phyloP scores from a whole-genome alignment of 2,797 vertebrate genomes.

The Phoebastria nigripes region DNA sequence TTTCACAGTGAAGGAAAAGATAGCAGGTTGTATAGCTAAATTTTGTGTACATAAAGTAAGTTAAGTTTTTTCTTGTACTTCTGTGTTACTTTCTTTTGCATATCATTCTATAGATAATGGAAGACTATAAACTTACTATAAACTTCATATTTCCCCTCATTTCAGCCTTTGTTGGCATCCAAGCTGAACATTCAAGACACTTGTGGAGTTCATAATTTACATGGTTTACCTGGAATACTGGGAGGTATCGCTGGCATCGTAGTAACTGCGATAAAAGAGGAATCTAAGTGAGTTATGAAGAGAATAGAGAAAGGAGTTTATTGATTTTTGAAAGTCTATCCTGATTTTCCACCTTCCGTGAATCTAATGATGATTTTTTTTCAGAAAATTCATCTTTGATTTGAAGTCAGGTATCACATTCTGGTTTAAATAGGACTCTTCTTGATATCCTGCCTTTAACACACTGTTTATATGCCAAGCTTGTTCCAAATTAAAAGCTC shows the following conservation, averaged over 20 bases:
- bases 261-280: slow-evolving; percentile 68
- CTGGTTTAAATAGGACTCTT: not conserved
- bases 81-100: not conserved
- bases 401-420: not conserved
- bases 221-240: slow-evolving; percentile 92
- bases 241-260: slow-evolving; percentile 87
- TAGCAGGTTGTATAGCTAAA: not conserved
- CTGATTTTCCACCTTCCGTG: not conserved
- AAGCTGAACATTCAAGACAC: slow-evolving; percentile 91
- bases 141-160: not conserved
- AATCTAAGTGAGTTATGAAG: slow-evolving; percentile 1
- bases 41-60: not conserved
- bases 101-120: not conserved
- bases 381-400: not conserved
- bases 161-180: slow-evolving; percentile 85
- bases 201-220: slow-evolving; percentile 95
- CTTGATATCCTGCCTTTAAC: not conserved
- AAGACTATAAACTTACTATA: not conserved
- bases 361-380: not conserved
- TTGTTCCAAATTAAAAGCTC: not conserved
- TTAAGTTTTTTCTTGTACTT: not conserved
- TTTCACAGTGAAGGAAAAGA: not conserved
- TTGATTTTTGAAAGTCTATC: not conserved
- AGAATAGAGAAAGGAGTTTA: not conserved
- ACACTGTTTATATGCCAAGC: not conserved